A percentile compares a stretch with the other conserved stretches of the same genome.
Conservation (phyloP, 2,113 vertebrate genomes). For the Alouatta palliata region DNA sequence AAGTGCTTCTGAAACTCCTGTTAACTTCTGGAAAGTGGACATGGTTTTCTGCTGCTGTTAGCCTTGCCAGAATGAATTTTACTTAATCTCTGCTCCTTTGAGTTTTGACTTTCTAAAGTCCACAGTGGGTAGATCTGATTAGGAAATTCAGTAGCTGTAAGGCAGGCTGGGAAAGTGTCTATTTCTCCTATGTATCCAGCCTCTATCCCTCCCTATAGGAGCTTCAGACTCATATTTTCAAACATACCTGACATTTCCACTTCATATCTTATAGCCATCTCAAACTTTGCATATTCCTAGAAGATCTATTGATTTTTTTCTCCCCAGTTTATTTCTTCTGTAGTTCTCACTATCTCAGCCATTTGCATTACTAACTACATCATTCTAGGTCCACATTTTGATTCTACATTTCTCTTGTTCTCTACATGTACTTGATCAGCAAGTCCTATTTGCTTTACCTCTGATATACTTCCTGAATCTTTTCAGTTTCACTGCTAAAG, state of each 20-base stretch:
- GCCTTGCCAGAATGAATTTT: conserved; percentile 9
- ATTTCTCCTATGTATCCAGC: neutral
- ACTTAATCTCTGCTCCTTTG: neutral
- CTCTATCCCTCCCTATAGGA: neutral
- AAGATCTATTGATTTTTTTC: neutral
- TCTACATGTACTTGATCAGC: neutral
- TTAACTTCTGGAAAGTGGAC: neutral
- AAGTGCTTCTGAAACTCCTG: neutral
- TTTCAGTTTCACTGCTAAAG: neutral
- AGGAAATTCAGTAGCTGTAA: neutral
- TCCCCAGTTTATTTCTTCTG: neutral
- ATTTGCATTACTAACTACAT: neutral
- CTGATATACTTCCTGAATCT: neutral
- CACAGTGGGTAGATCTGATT: neutral
- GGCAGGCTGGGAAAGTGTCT: neutral
- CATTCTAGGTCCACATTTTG: neutral
- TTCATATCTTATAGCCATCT: neutral
- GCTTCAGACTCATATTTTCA: neutral
- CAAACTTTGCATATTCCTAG: neutral
- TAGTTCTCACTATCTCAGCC: neutral
- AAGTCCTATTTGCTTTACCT: neutral
- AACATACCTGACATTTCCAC: neutral
- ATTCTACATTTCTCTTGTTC: neutral
- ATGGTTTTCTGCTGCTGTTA: neutral
- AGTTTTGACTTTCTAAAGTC: conserved; percentile 9